Conservation (phyloP, 1,140 invertebrate genomes). For the Brachystomella parvula region DNA sequence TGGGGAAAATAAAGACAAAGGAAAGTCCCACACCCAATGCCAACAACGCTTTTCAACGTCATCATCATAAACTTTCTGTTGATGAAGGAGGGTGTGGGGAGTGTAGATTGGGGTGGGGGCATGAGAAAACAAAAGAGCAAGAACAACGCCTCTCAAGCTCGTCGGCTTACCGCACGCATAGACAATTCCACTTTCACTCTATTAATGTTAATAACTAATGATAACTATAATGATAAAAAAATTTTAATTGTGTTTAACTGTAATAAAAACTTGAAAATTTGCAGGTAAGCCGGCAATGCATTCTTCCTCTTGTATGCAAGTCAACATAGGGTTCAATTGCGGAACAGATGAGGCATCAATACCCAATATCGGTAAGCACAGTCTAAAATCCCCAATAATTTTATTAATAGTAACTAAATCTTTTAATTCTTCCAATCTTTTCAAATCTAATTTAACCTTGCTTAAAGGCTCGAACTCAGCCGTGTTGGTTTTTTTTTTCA, state of each 20-base stretch:
- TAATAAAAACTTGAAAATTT: conserved; percentile 26
- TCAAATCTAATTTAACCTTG: too few species aligned
- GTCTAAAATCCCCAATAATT: neutral
- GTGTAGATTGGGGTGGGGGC: too few species aligned
- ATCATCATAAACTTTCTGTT: neutral
- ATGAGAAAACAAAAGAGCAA: conserved; percentile 1
- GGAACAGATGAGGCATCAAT: conserved; percentile 28
- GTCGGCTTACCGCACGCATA: neutral
- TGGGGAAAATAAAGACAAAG: neutral
- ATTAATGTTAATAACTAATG: too few species aligned
- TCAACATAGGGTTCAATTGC: conserved; percentile 34
- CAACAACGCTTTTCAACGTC: neutral
- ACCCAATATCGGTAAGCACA: conserved; percentile 28
- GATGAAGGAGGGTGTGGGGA: neutral
- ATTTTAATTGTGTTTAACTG: conserved; percentile 1
- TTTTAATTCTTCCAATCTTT: neutral
- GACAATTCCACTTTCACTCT: neutral
- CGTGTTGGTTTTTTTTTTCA: neutral
- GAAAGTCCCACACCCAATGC: neutral
- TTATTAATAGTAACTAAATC: neutral
- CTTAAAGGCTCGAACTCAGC: too few species aligned
- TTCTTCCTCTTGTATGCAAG: conserved; percentile 38
- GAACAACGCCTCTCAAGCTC: neutral
- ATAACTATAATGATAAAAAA: neutral
- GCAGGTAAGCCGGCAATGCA: conserved; percentile 35